Evolutionary conservation across 2,113 vertebrate genomes (phyloP), one percentile per base, ranked within the genome.

Genomic region (Sorex fumeus): DNA sequence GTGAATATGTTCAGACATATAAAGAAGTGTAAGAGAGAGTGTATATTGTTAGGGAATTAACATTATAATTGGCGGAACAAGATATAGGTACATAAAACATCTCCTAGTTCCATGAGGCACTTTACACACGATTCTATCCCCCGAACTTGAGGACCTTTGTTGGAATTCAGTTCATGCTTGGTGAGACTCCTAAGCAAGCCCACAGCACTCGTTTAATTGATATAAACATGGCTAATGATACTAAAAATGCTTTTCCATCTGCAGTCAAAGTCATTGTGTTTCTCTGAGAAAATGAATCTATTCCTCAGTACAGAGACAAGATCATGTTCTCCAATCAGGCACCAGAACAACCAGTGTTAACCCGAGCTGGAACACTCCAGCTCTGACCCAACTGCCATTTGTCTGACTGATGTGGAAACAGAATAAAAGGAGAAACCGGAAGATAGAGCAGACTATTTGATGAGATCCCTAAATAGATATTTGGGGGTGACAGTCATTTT

Each of bases 201-300:
- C 27, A 66, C 0, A 70, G 67, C 77, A n/a, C 53, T 74, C 43
- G 43, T 78, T 77, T 88, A 66, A 71, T 62, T 93, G 62, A 78
- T 62, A 67, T 72, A 25, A 10, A 60, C 16, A 40, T 64, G 21
- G 80, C 81, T 43, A 79, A 81, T 87, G 53, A 64, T 47, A 53
- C 32, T 28, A 74, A 88, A 90, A 72, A 34, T 23, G 80, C 4
- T 27, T 75, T 77, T 84, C 36, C 13, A 71, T 87, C 19, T 70
- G n/a, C 21, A 74, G 72, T 87, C 18, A 75, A 88, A 88, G 84
- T 88, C 36, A 40, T 82, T 60, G 16, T 47, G 53, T 84, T 50
- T 69, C 23, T 36, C 18, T 74, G 47, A 80, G 60, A 87, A 87
- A 77, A 90, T 70, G 9, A 34, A 57, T 88, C 86, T 53, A 64